These are phyloP conservation scores for Marmota flaviventris DNA, from an alignment of 2,113 vertebrate species.

Conservation along the genomic window DNA sequence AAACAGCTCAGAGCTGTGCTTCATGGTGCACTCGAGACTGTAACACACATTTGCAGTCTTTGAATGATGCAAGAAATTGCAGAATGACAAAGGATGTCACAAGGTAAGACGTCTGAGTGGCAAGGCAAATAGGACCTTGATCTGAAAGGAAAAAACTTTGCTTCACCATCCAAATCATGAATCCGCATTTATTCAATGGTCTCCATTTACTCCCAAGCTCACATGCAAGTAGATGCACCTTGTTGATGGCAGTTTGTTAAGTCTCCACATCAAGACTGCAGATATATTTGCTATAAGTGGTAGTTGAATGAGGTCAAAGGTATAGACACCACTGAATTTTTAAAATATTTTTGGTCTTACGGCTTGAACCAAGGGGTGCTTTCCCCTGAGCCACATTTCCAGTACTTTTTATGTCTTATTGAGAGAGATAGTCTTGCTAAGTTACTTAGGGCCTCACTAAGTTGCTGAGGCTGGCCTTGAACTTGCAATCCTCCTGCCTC, in stretches of 20 bases:
- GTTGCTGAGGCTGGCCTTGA: too few species aligned
- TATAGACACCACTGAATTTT: background rate
- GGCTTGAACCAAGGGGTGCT: background rate
- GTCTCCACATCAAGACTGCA: background rate
- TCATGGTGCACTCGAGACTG: constrained; percentile 15
- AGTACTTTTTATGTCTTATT: too few species aligned
- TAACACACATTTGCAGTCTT: background rate
- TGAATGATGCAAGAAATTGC: background rate
- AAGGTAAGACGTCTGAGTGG: background rate
- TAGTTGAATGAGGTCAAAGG: background rate
- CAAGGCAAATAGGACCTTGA: background rate
- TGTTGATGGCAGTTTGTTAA: background rate
- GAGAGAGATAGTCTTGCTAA: too few species aligned
- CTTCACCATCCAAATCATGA: background rate
- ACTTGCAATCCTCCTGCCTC: too few species aligned
- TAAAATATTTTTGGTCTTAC: background rate
- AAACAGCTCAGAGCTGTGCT: constrained; percentile 84
- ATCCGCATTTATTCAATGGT: background rate
- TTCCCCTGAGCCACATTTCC: background rate
- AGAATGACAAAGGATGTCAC: background rate
- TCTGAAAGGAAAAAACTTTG: background rate
- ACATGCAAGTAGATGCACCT: rapidly evolving
- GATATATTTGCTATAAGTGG: background rate
- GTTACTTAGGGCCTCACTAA: too few species aligned
- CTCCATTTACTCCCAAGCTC: background rate